Base-by-base conservation (phyloP, 2,888 invertebrate genomes). In the Monoplex corrugatus region DNA sequence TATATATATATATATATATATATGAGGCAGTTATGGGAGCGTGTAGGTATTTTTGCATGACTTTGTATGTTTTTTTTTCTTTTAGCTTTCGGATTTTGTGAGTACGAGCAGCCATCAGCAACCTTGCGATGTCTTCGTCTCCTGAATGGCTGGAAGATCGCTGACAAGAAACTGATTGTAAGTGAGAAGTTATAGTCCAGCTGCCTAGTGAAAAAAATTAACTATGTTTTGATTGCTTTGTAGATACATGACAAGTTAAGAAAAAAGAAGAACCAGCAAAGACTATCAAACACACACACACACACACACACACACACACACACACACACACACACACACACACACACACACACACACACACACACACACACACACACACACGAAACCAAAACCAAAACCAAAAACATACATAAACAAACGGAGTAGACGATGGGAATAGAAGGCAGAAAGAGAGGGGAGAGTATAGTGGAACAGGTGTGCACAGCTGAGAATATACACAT, bases 91-190 rank as follows among this genome's bases (percentile, higher is more conserved):
- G 94, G 94, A 13, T 94, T 94, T 90, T 94, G 94, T 86, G 91
- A 91, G 63, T 91, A 90, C 89, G 91, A 98, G 92, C 98, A 98
- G 90, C 99, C 99, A 35, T 99, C 99, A 96, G 98, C 99, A 38
- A 99, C 99, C 75, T 97, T 99, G 93, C 97, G 99, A 92, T 99
- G 99, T 92, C 98, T 99, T 92, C 94, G 96, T 82, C 97, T 99
- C 92, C 97, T 99, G 50, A 98, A 99, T 96, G 98, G 98, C 94
- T 97, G 98, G 96, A 97, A 98, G 96, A 97, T 99, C 87, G 98
- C 98, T 89, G 99, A 98, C 93, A 99, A 98, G 96, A 98, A 98
- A 95, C 97, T 99, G 93, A 98, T 99, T 90, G 99, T 99, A 92
- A 95, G 96, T 95, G 8, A 6, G 2, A n/a, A n/a, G n/a, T n/a